Percentiles rank a stretch among this genome's conserved stretches.
Evolutionary conservation across 2,888 invertebrate genomes (phyloP).

Genomic region (Campaea margaritaria): DNA sequence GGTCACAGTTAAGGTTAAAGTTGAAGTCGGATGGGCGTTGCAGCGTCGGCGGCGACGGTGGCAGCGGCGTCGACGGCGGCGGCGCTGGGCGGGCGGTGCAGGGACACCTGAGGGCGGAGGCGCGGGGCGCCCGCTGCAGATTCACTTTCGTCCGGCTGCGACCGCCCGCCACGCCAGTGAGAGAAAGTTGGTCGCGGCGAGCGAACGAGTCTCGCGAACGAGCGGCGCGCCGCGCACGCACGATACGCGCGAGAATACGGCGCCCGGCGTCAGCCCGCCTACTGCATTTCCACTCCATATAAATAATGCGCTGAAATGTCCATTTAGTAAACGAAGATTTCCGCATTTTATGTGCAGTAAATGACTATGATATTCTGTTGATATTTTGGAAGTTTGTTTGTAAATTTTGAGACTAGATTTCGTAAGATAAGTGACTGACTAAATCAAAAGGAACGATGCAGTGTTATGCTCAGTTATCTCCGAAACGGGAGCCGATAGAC

Average conservation of each 20-base stretch:
- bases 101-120: constrained; percentile 66
- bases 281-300: constrained; percentile 58
- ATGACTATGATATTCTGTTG: constrained; percentile 30
- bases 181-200: constrained; percentile 85
- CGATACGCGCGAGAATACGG: constrained; percentile 66
- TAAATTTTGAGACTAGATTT: constrained; percentile 39
- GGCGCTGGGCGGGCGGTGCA: constrained; percentile 66
- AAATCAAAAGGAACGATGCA: constrained; percentile 68
- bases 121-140: constrained; percentile 76
- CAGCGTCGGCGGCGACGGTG: constrained; percentile 60
- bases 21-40: constrained; percentile 75
- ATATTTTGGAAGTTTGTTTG: constrained; percentile 35
- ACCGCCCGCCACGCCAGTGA: constrained; percentile 81
- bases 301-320: constrained; percentile 67
- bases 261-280: constrained; percentile 55
- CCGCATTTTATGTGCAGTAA: constrained; percentile 52
- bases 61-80: constrained; percentile 56
- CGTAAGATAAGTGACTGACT: constrained; percentile 50
- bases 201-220: constrained; percentile 82
- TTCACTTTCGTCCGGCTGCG: constrained; percentile 84
- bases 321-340: constrained; percentile 56
- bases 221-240: constrained; percentile 77
- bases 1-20: constrained; percentile 84
- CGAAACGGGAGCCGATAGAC: constrained; percentile 75
- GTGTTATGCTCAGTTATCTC: constrained; percentile 78